Conservation (phyloP, 2,888 invertebrate genomes). For the Falcaria lacertinaria region DNA sequence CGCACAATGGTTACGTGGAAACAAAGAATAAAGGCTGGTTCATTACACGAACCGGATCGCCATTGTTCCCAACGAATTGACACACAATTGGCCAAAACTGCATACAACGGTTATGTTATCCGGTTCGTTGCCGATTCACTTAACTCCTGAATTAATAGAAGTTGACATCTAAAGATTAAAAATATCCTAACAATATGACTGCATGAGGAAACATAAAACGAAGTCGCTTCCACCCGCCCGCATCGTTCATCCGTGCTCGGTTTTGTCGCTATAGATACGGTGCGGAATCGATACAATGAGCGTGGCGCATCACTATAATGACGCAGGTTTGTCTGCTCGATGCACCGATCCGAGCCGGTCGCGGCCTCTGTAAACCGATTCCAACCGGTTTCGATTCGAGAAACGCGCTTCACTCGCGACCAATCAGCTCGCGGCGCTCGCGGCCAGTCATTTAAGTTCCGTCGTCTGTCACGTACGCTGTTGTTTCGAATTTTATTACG, state of each 20-base stretch:
- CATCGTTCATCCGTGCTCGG: neutral
- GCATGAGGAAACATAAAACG: neutral
- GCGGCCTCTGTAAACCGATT: conserved; percentile 65
- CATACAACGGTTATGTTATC: conserved; percentile 34
- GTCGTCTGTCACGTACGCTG: conserved; percentile 39
- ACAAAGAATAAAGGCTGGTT: conserved; percentile 7
- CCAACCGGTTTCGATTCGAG: conserved; percentile 64
- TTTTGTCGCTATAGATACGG: conserved; percentile 1
- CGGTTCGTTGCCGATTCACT: conserved; percentile 33
- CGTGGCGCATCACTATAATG: conserved; percentile 51
- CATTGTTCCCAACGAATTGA: conserved; percentile 34
- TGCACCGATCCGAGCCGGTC: conserved; percentile 69
- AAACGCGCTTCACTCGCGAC: conserved; percentile 58
- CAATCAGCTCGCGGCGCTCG: conserved; percentile 59
- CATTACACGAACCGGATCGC: conserved; percentile 32
- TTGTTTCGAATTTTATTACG: conserved; percentile 34
- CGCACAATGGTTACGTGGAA: conserved; percentile 11
- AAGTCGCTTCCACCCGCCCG: neutral
- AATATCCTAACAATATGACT: conserved; percentile 4
- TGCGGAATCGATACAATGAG: conserved; percentile 19
- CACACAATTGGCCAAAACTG: conserved; percentile 39
- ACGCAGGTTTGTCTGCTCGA: conserved; percentile 32
- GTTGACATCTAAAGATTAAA: conserved; percentile 11
- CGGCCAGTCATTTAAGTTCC: conserved; percentile 55
- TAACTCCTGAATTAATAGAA: conserved; percentile 7